Evolutionary conservation across 2,797 vertebrate genomes (phyloP).

Genomic region (Kryptolebias ocellatus): DNA sequence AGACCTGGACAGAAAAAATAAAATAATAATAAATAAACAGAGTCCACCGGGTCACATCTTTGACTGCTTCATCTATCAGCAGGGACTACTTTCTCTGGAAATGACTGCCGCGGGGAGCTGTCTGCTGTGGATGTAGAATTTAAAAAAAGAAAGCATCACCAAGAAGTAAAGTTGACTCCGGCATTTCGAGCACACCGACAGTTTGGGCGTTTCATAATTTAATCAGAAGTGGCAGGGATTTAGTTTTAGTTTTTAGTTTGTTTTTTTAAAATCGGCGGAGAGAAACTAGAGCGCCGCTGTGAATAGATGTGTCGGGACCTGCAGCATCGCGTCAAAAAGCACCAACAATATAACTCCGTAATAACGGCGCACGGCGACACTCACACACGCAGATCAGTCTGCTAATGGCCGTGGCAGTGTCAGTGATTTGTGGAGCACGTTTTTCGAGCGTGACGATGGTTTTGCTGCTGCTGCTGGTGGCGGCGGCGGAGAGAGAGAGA

Average conservation of each 20-base stretch:
- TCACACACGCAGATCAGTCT: neutral
- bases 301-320: slow-evolving; percentile 42
- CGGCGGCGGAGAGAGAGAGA: too few species aligned
- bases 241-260: slow-evolving; percentile 3
- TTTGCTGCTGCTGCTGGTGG: neutral
- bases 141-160: slow-evolving; percentile 41
- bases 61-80: slow-evolving; percentile 24
- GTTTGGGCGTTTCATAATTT: neutral
- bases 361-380: slow-evolving; percentile 6
- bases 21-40: slow-evolving; percentile 16
- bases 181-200: slow-evolving; percentile 9
- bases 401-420: slow-evolving; percentile 11
- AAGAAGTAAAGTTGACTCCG: slow-evolving; percentile 51
- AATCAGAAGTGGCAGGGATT: neutral
- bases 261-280: neutral
- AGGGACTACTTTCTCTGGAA: slow-evolving; percentile 25
- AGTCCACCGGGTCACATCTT: slow-evolving; percentile 58
- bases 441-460: slow-evolving; percentile 9
- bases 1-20: slow-evolving; percentile 68
- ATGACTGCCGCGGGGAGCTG: slow-evolving; percentile 35
- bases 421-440: slow-evolving; percentile 22
- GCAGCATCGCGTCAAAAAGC: slow-evolving; percentile 53
- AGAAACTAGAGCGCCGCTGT: slow-evolving; percentile 13
- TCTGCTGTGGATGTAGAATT: slow-evolving; percentile 42
- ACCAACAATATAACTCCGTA: slow-evolving; percentile 24